phyloP scores from a whole-genome alignment of 2,888 invertebrate genomes.

The Slavum lentiscoides region DNA sequence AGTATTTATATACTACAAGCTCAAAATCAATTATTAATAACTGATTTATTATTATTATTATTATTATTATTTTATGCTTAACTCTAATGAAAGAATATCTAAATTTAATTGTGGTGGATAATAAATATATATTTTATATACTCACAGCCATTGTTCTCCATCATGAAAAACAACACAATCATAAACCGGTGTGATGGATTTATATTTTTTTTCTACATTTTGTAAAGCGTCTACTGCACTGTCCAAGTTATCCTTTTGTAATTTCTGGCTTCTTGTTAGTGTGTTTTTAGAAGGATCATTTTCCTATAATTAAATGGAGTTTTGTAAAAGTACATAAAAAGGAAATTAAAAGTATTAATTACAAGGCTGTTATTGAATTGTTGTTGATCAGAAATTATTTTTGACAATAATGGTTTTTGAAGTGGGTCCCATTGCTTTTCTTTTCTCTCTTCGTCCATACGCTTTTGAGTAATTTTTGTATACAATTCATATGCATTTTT shows the following conservation, averaged over 20 bases:
- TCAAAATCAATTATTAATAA: too few relatives aligned
- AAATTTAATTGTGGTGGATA: neutral
- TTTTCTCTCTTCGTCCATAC: constrained; percentile 77
- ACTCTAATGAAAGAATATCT: too few relatives aligned
- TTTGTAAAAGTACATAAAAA: neutral
- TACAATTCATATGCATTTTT: constrained; percentile 85
- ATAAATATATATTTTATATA: constrained; percentile 44
- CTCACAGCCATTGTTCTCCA: constrained; percentile 83
- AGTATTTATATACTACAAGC: too few relatives aligned
- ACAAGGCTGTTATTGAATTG: constrained; percentile 43
- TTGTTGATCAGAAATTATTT: constrained; percentile 40
- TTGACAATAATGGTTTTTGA: constrained; percentile 69
- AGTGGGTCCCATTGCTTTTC: constrained; percentile 82
- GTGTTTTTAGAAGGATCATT: constrained; percentile 39
- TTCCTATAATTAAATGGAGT: constrained; percentile 23
- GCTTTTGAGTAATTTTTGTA: constrained; percentile 79
- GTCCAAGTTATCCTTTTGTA: constrained; percentile 82
- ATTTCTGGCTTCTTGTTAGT: constrained; percentile 44
- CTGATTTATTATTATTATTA: too few relatives aligned
- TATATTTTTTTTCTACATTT: constrained; percentile 82
- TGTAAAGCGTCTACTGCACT: constrained; percentile 81
- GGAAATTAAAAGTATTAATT: neutral
- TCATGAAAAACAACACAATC: constrained; percentile 94
- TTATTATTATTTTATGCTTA: too few relatives aligned
- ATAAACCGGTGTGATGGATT: constrained; percentile 83